Percentiles rank a stretch among this genome's conserved stretches.
Evolutionary conservation across 1,140 invertebrate genomes (phyloP).

Genomic region (Colletes latitarsis): DNA sequence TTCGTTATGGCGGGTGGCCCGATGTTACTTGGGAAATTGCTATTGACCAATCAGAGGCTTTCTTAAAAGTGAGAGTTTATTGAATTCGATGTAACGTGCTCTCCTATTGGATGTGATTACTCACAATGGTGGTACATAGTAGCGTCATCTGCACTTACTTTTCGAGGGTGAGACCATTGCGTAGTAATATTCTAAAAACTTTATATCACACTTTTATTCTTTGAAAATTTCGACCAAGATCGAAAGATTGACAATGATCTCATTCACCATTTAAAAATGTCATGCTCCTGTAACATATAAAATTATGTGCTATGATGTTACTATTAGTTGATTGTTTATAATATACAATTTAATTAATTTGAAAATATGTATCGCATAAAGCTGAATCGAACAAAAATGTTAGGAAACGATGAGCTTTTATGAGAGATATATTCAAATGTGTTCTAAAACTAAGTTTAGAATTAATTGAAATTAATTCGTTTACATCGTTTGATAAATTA

Average conservation of each 20-base stretch:
- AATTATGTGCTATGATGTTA: background rate
- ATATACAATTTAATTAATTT: background rate
- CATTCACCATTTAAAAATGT: background rate
- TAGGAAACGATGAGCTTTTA: background rate
- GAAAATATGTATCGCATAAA: background rate
- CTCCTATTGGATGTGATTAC: constrained; percentile 48
- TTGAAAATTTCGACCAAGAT: background rate
- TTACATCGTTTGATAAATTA: background rate
- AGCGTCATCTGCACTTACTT: constrained; percentile 55
- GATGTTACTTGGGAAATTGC: constrained; percentile 22
- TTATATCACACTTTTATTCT: constrained; percentile 17
- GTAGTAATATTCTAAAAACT: constrained; percentile 32
- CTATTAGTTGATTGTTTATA: background rate
- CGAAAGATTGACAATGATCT: constrained; percentile 20
- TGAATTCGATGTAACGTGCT: constrained; percentile 5
- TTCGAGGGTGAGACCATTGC: constrained; percentile 32
- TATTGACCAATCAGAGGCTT: constrained; percentile 25
- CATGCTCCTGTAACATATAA: background rate
- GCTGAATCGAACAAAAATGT: background rate
- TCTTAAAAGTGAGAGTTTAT: background rate
- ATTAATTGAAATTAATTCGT: constrained; percentile 17
- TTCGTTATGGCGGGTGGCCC: constrained; percentile 70
- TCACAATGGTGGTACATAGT: constrained; percentile 51
- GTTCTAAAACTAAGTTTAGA: background rate
- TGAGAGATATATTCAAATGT: background rate